A percentile compares a stretch with the other conserved stretches of the same genome.
Evolutionary conservation across 2,113 vertebrate genomes (phyloP).

Genomic region (Pelobates fuscus): DNA sequence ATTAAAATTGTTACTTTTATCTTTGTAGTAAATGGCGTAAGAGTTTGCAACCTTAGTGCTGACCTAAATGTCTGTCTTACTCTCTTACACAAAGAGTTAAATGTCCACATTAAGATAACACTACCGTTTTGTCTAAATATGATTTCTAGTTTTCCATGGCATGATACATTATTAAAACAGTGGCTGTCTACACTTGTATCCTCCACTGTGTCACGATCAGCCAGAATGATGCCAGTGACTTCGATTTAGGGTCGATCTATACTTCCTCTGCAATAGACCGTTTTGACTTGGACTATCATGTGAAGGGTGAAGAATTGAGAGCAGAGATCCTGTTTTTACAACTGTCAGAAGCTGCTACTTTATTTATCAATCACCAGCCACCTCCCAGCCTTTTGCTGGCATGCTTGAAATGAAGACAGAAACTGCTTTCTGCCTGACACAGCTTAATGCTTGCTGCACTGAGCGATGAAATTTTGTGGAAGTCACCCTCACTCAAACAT

Average conservation of each 20-base stretch:
- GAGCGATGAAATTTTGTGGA: conserved; percentile 13
- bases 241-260: conserved; percentile 32
- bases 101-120: no score
- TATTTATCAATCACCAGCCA: conserved; percentile 31
- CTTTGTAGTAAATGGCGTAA: background rate
- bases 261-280: conserved; percentile 18
- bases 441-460: background rate
- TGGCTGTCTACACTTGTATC: no score
- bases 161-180: no score
- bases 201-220: background rate
- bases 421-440: background rate
- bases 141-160: no score
- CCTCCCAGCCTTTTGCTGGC: conserved; percentile 31
- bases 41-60: no score
- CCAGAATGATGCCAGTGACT: background rate
- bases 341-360: conserved; percentile 33
- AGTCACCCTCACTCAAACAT: conserved; percentile 17
- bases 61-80: no score
- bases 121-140: no score
- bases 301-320: conserved; percentile 15
- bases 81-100: no score
- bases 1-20: background rate
- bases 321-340: conserved; percentile 37
- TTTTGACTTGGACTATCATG: conserved; percentile 23
- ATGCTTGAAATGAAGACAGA: conserved; percentile 9